phyloP scores from a whole-genome alignment of 2,888 invertebrate species.

The Muscina levida region DNA sequence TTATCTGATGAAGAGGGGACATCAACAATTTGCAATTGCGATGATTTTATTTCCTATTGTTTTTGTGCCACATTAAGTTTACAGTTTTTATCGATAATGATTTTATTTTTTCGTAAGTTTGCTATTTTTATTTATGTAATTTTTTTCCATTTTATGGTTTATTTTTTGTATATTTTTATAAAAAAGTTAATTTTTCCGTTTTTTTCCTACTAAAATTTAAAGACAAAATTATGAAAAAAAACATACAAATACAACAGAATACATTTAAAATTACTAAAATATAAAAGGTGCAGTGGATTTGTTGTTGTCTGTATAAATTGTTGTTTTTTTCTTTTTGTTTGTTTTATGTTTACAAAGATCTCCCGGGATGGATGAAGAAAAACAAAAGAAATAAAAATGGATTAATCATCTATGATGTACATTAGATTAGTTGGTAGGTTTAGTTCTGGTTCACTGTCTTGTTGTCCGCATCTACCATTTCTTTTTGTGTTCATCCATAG shows the following conservation, averaged over 20 bases:
- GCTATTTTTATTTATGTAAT: conserved; percentile 59
- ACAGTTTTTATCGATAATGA: conserved; percentile 2
- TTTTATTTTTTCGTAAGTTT: conserved; percentile 54
- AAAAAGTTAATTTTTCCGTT: conserved; percentile 58
- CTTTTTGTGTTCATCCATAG: conserved; percentile 99
- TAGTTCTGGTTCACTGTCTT: conserved; percentile 26
- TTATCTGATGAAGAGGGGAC: conserved; percentile 1
- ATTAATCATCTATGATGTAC: conserved; percentile 24
- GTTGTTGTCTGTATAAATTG: conserved; percentile 45
- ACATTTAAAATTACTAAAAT: conserved; percentile 66
- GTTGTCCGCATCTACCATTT: conserved; percentile 82
- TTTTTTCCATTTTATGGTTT: conserved; percentile 67
- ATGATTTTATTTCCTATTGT: conserved; percentile 30
- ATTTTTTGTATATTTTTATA: conserved; percentile 61
- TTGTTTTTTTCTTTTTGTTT: conserved; percentile 16
- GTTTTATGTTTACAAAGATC: too few relatives aligned
- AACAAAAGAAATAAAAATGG: conserved; percentile 46
- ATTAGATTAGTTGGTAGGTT: conserved; percentile 8
- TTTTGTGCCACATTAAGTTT: conserved; percentile 33
- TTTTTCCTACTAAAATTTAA: conserved; percentile 51
- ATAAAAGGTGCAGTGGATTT: conserved; percentile 54
- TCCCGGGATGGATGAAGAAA: conserved; percentile 18
- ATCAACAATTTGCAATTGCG: conserved; percentile 40
- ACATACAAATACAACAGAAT: conserved; percentile 65
- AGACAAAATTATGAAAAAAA: conserved; percentile 65